Conservation (phyloP, 2,797 vertebrate genomes). For the Perodicticus potto region DNA sequence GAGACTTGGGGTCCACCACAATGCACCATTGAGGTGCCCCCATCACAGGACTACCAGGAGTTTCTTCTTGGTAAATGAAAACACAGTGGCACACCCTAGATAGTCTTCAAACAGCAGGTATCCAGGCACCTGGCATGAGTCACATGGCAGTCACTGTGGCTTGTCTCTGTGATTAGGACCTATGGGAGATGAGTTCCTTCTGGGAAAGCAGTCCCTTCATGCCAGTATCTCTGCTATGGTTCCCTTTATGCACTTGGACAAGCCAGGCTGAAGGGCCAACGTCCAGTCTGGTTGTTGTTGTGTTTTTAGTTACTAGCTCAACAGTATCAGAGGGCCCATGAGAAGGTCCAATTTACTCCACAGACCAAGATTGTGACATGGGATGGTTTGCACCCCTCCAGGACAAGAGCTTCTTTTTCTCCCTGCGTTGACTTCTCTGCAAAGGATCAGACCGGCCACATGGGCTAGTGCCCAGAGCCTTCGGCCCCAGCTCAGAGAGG, state of each 20-base stretch:
- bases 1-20: background rate
- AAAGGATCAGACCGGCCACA: background rate
- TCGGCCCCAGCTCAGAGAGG: background rate
- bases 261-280: background rate
- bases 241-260: background rate
- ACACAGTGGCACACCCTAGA: background rate
- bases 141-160: background rate
- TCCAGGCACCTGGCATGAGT: background rate
- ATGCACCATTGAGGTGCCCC: background rate
- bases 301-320: background rate
- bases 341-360: background rate
- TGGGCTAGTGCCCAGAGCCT: background rate
- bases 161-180: background rate
- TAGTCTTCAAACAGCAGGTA: background rate
- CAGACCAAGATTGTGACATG: background rate
- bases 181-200: background rate
- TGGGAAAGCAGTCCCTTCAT: background rate
- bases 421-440: background rate
- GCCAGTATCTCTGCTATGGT: background rate
- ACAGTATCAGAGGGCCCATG: background rate
- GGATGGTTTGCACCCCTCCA: background rate
- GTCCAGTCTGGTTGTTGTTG: background rate
- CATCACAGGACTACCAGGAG: background rate
- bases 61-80: background rate
- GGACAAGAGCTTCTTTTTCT: slow-evolving; percentile 17